Conservation (phyloP, 2,113 vertebrate species). For the Proteles cristata region DNA sequence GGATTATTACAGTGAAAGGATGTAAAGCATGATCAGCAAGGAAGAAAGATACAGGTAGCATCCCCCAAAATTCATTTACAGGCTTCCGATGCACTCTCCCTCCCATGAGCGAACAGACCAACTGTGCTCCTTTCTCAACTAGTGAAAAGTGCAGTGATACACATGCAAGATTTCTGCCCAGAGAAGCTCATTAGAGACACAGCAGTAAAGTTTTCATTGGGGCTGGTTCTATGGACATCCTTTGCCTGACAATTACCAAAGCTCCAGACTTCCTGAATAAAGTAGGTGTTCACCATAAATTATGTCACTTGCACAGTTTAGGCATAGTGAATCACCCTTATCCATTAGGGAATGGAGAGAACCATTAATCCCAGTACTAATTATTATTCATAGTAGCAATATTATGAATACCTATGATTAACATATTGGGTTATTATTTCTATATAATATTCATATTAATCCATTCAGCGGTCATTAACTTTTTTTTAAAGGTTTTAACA, state of each 20-base stretch:
- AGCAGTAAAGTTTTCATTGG: not conserved
- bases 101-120: not conserved
- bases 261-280: not conserved
- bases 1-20: not conserved
- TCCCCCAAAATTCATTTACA: not conserved
- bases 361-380: not conserved
- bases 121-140: not conserved
- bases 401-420: conserved; percentile 4
- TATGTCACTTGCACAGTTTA: not conserved
- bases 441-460: not conserved
- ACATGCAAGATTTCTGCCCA: not conserved
- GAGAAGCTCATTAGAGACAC: not conserved
- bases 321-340: not conserved
- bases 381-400: not conserved
- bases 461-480: not conserved
- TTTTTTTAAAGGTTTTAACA: conserved; percentile 6
- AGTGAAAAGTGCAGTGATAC: not conserved
- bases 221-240: not conserved
- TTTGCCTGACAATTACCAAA: conserved; percentile 9
- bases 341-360: not conserved
- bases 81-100: not conserved
- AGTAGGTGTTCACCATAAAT: not conserved
- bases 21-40: not conserved
- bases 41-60: not conserved
- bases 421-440: not conserved